Base-by-base conservation (phyloP, 2,113 vertebrate species). In the Fregetta grallaria region DNA sequence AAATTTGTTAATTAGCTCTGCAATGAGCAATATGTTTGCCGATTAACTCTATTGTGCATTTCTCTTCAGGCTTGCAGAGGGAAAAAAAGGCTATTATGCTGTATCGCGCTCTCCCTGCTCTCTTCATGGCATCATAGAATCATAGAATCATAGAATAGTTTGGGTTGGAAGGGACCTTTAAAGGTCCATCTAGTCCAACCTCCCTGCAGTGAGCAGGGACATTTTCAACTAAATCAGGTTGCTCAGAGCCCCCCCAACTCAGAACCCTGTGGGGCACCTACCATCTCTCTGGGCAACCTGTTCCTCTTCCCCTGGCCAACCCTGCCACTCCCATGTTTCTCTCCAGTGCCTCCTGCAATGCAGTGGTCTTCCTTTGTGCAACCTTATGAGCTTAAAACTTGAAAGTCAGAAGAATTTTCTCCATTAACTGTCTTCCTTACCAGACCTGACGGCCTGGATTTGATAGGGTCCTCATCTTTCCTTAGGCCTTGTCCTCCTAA, bases 61-160 rank as follows among this genome's bases (percentile, higher is more conserved):
- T 72, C 38, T 74, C 15, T 44, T 32, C 38, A 72, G 36, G 29
- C 22, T 74, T 63, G 22, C 38, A 77, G 52, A 25, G 15, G 13
- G 21, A 16, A 36, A 71, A 55, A 67, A 50, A n/a, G 20, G 23
- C 19, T 50, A 3, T 20, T 27, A 14, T 52, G 40, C 20, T 78
- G 26, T 40, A 15, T 40, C 0, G 0, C 2, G 1, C 13, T 65
- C 11, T 59, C 59, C 14, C 20, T 38, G 74, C 27, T 78, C 26
- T 45, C 49, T 38, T 49, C n/a, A 26, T 32, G 23, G 50, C n/a
- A n/a, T 38, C 38, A 38, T 38, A 38, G 38, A 38, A 38, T 38
- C 38, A 38, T 61, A 16, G n/a, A 45, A 47, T 36, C 59, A 38
- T 4, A 61, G 59, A 61, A 61, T 61, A 17, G 23, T 61, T 38